Evolutionary conservation across 2,888 invertebrate genomes (phyloP), one percentile per base, ranked within the genome.

Genomic region (Napeogenes sylphis): DNA sequence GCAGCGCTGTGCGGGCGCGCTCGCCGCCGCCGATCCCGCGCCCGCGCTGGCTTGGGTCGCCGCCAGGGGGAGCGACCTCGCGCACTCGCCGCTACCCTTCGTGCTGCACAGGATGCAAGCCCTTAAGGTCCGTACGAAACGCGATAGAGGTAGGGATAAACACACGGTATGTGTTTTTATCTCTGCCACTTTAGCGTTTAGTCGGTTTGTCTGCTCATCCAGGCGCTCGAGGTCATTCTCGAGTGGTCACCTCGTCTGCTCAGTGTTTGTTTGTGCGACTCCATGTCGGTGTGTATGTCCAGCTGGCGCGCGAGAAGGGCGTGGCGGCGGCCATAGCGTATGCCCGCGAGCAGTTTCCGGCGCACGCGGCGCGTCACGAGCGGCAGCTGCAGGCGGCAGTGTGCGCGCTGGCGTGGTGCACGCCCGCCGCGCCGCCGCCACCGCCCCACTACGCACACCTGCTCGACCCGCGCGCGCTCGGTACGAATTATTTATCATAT

Each of bases 21-120:
- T 99, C 65, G 95, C 95, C 71, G 93, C 94, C 56, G 94, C 94
- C 57, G 95, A 98, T 79, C 92, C 99, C 2, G 92, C 93, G 51
- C 96, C 96, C 12, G 98, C 98, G 0, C 87, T 99, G 45, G 93
- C 94, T 73, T 99, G 99, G 99, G 95, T 95, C 0, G 92, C 93
- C 68, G 92, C 92, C 8, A 94, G 97, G 76, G 93, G 94, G 33
- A 93, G 94, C 47, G 93, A 94, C 63, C 88, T 99, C 58, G 91
- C 93, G 38, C 86, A 88, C 69, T 90, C 91, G 10, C 87, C 90
- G 33, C 77, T 91, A 68, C 90, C 90, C 0, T 91, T 91, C 66
- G 84, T 88, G 2, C 69, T 91, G 66, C 91, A 91, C 63, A 79
- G 90, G 62, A 85, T 89, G 85, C 86, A 89, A 65, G 87, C 88